Conservation (phyloP, 2,113 vertebrate species). For the Cinclus cinclus region DNA sequence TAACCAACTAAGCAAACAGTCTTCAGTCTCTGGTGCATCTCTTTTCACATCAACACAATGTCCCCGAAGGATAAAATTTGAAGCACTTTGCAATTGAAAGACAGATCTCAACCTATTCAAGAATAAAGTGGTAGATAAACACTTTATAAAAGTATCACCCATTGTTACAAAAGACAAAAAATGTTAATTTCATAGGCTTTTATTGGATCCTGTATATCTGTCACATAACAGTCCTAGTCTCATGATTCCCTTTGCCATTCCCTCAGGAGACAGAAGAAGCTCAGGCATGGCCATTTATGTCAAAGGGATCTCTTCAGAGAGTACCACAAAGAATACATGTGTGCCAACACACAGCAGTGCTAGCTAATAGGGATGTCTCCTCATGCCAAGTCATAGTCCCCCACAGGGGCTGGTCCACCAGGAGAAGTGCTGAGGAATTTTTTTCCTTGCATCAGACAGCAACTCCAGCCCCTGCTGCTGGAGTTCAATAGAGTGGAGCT, state of each 20-base stretch:
- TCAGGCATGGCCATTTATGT: accelerated
- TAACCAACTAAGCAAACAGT: background rate
- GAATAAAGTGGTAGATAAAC: background rate
- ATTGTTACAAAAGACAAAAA: background rate
- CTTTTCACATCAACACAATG: background rate
- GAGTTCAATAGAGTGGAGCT: background rate
- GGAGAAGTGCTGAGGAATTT: background rate
- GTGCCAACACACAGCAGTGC: background rate
- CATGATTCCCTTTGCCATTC: background rate
- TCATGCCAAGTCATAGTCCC: accelerated
- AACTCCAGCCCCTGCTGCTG: background rate
- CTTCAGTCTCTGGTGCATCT: background rate
- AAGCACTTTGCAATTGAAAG: background rate
- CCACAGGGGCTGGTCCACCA: background rate
- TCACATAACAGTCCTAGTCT: accelerated
- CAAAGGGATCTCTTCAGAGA: background rate
- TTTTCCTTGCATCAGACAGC: background rate
- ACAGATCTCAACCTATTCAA: background rate
- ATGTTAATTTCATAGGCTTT: background rate
- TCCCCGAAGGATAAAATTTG: background rate
- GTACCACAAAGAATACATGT: background rate
- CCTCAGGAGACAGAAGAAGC: background rate
- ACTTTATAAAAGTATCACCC: background rate
- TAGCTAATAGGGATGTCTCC: accelerated
- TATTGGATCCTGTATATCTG: background rate